phyloP scores from a whole-genome alignment of 2,113 vertebrate genomes.

The Formicarius rufipectus region DNA sequence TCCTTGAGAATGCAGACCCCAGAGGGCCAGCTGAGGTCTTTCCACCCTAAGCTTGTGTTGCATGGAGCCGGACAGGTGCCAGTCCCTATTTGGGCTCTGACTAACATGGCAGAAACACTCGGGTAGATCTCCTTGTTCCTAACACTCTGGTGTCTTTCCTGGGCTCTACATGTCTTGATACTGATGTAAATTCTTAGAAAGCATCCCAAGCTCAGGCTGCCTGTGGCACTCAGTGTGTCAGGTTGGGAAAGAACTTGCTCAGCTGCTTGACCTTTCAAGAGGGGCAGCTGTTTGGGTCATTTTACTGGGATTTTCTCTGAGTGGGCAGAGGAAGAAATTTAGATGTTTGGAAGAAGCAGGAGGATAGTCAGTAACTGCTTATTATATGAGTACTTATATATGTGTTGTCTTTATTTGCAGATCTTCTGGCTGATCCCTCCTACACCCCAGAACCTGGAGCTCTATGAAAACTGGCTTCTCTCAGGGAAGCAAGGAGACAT shows the following conservation, averaged over 20 bases:
- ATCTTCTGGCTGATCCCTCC: conserved; percentile 99
- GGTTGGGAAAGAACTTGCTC: background rate
- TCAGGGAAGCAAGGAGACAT: conserved; percentile 98
- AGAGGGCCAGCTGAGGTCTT: background rate
- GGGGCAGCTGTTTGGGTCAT: background rate
- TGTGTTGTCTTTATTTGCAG: conserved; percentile 74
- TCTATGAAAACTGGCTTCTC: conserved; percentile 98
- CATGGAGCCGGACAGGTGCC: background rate
- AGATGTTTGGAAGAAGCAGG: background rate
- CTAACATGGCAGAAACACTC: background rate
- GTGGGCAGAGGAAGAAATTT: background rate
- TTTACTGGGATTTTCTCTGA: background rate
- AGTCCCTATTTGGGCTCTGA: background rate
- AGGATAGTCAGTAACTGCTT: conserved; percentile 34
- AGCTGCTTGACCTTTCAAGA: background rate
- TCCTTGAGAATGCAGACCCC: background rate
- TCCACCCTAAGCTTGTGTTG: background rate
- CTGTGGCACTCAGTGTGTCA: background rate
- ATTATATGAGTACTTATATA: background rate
- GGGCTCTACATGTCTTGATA: background rate
- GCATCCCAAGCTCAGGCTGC: background rate
- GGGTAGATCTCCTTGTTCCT: background rate
- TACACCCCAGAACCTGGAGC: conserved; percentile 93
- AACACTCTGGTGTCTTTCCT: background rate
- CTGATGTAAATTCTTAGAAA: background rate